Evolutionary conservation across 2,113 vertebrate genomes (phyloP).

Genomic region (cattle (Bos taurus)): ARS-UCD2.0 NC_037347.1:61945001-61945500

Average conservation of each 20-base stretch:
- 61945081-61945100: neutral
- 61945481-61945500: neutral
- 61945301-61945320: neutral
- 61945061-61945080: neutral
- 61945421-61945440: neutral
- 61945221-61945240: neutral
- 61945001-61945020: neutral
- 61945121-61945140: neutral
- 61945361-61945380: neutral
- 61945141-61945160: neutral
- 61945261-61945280: neutral
- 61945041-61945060: rapidly evolving
- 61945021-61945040: neutral
- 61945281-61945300: neutral
- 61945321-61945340: neutral
- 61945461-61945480: neutral
- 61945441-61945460: too few species aligned
- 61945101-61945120: neutral
- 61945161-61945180: neutral
- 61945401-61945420: neutral
- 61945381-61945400: neutral
- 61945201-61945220: neutral
- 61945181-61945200: neutral
- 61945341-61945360: neutral
- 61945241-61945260: neutral